Evolutionary conservation across 2,113 vertebrate species (phyloP), one percentile per base, ranked within the genome.

Genomic region (Butorides virescens): DNA sequence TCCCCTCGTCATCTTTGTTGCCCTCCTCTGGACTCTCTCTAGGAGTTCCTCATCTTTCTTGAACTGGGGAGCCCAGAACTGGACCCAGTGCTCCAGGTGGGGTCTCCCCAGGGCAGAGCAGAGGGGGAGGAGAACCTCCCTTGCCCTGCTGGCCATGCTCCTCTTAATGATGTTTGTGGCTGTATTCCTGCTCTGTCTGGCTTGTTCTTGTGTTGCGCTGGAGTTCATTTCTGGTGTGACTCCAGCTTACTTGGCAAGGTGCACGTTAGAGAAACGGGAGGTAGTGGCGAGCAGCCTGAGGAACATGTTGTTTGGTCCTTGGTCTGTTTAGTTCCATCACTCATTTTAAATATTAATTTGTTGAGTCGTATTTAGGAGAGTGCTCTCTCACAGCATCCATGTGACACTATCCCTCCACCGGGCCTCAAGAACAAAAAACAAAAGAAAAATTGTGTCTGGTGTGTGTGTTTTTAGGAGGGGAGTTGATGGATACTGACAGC

Each of bases 381-480:
- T 42, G 29, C 20, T 49, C 17, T 36, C n/a, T 66, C 23, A 21
- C 34, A 15, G 47, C 47, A 71, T 52, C 23, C 47, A n/a, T 10
- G 29, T 18, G 6, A 21, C 22, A 12, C 49, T 29, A 5, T 44
- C 5, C 17, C 21, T 37, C 27, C 34, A 8, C 18, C 15, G 16
- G 6, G 34, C 39, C 67, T 62, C 49, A 30, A 27, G 44, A 77
- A 22, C 16, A 52, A 55, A 62, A 71, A 9, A 7, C 8, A 14
- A 18, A 68, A 37, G 23, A 17, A 63, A 34, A 72, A 46, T 49
- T 15, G 8, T 36, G 12, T 29, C 16, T 19, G 17, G 4, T 42
- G 3, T 6, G 3, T 23, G 36, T 0, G 1, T 14, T 71, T 53
- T 87, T 46, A 37, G 47, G 25, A 78, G 37, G 3, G 7, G 37